phyloP scores from a whole-genome alignment of 2,797 vertebrate species.

The Anabas testudineus region DNA sequence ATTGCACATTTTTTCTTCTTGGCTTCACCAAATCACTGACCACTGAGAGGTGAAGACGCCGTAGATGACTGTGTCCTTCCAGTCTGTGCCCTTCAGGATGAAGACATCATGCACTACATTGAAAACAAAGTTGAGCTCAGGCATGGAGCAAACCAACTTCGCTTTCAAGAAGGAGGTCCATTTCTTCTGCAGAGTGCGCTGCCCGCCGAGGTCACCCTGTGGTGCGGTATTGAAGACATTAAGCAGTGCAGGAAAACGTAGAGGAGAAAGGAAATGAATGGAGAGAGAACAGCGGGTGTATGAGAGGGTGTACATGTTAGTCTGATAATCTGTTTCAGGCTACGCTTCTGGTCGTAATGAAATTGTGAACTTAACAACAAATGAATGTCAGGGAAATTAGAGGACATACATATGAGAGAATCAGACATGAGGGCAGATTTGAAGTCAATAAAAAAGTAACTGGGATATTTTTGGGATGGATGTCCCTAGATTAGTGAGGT shows the following conservation, averaged over 20 bases:
- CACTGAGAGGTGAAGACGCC: slow-evolving; percentile 95
- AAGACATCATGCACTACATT: slow-evolving; percentile 95
- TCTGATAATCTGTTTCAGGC: no score
- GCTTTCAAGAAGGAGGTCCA: slow-evolving; percentile 99
- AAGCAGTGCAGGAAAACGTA: not conserved
- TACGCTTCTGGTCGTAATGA: no score
- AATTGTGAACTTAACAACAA: no score
- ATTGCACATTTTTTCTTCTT: not conserved
- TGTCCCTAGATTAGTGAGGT: no score
- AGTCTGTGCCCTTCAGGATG: slow-evolving; percentile 86
- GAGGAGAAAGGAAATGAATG: not conserved
- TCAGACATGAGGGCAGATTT: no score
- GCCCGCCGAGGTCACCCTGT: slow-evolving; percentile 94
- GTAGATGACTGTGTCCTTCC: slow-evolving; percentile 92
- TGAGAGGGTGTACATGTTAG: no score
- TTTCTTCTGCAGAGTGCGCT: slow-evolving; percentile 96
- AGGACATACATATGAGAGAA: no score
- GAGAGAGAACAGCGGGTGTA: not conserved
- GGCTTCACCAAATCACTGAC: slow-evolving; percentile 81
- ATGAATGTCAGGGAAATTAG: no score
- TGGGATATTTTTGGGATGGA: no score
- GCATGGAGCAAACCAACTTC: slow-evolving; percentile 92
- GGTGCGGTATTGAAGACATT: not conserved
- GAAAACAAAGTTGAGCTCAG: slow-evolving; percentile 95
- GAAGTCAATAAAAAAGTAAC: no score